Evolutionary conservation across 2,113 vertebrate genomes (phyloP).

Genomic region (Cyprinodon brontotheroides): DNA sequence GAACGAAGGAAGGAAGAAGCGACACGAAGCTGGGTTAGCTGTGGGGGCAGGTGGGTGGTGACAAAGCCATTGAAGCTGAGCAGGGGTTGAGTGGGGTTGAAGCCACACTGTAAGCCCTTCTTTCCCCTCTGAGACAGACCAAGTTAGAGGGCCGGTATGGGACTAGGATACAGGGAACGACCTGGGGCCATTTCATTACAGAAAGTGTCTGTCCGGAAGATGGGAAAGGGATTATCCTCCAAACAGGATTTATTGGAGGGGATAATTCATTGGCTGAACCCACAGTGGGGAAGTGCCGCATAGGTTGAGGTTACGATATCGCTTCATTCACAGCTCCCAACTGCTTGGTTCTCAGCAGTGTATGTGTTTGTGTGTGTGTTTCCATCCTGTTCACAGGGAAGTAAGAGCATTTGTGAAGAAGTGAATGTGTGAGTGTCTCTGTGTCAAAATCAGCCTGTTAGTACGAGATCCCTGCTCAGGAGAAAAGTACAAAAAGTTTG

Average conservation of each 20-base stretch:
- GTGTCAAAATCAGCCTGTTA: constrained; percentile 12
- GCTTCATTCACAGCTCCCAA: constrained; percentile 79
- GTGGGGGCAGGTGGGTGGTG: constrained; percentile 57
- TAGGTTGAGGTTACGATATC: constrained; percentile 84
- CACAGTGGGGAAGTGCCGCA: constrained; percentile 79
- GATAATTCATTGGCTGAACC: constrained; percentile 83
- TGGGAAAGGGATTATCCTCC: constrained; percentile 84
- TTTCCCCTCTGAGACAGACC: constrained; percentile 73
- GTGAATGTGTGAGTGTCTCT: constrained; percentile 13
- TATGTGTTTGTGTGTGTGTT: constrained; percentile 54
- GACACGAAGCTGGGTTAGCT: constrained; percentile 53
- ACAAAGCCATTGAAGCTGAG: constrained; percentile 72
- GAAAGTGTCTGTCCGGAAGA: constrained; percentile 84
- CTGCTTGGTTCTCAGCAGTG: constrained; percentile 60
- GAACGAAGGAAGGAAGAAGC: constrained; percentile 56
- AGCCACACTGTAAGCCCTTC: constrained; percentile 73
- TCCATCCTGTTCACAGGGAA: constrained; percentile 36
- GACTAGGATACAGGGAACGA: constrained; percentile 77
- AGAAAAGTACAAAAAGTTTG: constrained; percentile 34
- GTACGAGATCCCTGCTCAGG: constrained; percentile 17
- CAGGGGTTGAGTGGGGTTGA: constrained; percentile 76
- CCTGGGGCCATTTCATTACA: constrained; percentile 83
- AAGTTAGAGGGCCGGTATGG: constrained; percentile 67
- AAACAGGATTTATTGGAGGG: constrained; percentile 85
- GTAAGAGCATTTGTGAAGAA: constrained; percentile 21